Evolutionary conservation across 2,113 vertebrate species (phyloP).

Genomic region (Herpetotheres cachinnans): DNA sequence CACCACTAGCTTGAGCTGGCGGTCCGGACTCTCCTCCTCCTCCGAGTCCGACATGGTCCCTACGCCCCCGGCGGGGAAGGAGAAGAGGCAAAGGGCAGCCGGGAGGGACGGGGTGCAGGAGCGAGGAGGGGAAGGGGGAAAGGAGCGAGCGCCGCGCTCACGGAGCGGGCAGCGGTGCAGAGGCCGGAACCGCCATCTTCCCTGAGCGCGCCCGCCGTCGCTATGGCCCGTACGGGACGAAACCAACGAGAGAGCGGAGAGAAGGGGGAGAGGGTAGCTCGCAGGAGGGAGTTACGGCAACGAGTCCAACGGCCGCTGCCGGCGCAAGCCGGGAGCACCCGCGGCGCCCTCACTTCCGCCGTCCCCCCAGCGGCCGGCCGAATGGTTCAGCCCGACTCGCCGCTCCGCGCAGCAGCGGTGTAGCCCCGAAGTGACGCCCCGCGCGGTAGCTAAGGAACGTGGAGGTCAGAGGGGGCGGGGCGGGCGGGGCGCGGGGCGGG

Average conservation of each 20-base stretch:
- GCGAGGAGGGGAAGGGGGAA: not conserved
- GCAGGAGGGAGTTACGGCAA: not conserved
- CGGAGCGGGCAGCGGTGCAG: not conserved
- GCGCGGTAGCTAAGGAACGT: constrained; percentile 69
- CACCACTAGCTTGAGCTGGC: constrained; percentile 92
- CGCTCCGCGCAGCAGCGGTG: not conserved
- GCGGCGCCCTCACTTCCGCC: rapidly evolving
- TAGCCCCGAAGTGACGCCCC: constrained; percentile 68
- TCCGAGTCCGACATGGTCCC: constrained; percentile 93
- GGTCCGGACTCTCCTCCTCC: constrained; percentile 91
- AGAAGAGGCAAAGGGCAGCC: not conserved
- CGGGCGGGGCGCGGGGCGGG: not conserved
- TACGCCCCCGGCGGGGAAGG: not conserved
- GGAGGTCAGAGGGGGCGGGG: not conserved
- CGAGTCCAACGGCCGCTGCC: not conserved
- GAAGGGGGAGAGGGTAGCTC: not conserved
- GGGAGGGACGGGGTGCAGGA: not conserved
- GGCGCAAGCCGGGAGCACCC: not conserved
- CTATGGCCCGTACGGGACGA: not conserved
- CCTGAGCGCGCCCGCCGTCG: not conserved
- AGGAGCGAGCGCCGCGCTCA: not conserved
- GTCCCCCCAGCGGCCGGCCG: rapidly evolving
- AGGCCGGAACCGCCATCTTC: constrained; percentile 79
- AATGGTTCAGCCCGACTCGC: not conserved
- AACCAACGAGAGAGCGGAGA: not conserved